A percentile compares a stretch with the other conserved stretches of the same genome.
phyloP scores from a whole-genome alignment of 2,888 invertebrate species.

The Eledone cirrhosa region DNA sequence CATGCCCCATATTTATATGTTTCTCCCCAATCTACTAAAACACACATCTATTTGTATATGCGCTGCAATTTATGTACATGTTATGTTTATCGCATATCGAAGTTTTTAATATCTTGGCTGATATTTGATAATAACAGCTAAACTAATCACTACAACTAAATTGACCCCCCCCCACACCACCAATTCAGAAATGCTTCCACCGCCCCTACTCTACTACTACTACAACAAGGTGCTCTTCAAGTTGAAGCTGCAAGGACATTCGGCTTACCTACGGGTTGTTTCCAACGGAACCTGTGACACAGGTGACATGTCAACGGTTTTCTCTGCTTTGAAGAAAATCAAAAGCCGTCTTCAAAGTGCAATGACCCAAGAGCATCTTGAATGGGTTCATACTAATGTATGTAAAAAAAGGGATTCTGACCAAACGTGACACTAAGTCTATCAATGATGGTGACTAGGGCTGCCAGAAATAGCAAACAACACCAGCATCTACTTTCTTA shows the following conservation, averaged over 20 bases:
- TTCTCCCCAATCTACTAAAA: too few species aligned
- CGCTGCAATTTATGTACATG: too few species aligned
- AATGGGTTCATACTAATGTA: not conserved
- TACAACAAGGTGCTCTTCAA: not conserved
- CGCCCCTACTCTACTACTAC: too few species aligned
- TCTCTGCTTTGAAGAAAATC: conserved; percentile 2
- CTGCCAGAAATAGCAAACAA: not conserved
- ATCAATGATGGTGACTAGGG: not conserved
- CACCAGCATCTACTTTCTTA: not conserved
- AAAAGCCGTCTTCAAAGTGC: not conserved
- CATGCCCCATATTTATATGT: too few species aligned
- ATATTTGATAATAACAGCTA: too few species aligned
- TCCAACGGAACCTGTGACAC: too few species aligned
- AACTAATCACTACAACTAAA: too few species aligned
- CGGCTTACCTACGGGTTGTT: not conserved
- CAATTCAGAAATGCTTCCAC: too few species aligned
- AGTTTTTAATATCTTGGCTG: too few species aligned
- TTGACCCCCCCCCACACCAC: too few species aligned
- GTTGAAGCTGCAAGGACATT: not conserved
- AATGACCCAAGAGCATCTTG: not conserved
- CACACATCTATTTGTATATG: too few species aligned
- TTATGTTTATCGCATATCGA: too few species aligned
- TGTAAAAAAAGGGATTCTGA: not conserved
- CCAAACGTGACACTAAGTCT: not conserved
- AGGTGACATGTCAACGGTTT: not conserved